Base-by-base conservation (phyloP, 2,797 vertebrate species). In the Gambelia wislizenii region DNA sequence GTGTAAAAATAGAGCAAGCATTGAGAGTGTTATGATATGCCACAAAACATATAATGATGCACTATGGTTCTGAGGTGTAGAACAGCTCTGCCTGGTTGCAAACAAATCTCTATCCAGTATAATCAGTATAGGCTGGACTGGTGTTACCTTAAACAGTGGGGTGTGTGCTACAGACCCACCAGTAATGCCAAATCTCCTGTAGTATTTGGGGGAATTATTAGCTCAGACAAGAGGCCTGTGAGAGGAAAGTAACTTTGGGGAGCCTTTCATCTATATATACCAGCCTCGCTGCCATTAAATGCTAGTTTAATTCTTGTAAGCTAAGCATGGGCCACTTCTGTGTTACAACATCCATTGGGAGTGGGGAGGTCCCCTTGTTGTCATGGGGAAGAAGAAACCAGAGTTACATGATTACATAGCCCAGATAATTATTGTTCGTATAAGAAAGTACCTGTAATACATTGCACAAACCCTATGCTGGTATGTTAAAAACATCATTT, bases 361-460 rank as follows among this genome's bases (percentile, higher is more conserved):
- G 44, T 1, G 42, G 25, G 74, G 22, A 44, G 30, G 49, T 67
- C 27, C 56, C 44, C 30, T 83, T 42, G 82, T 83, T 83, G 42
- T 75, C 70, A 56, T 59, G 52, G 25, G 20, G n/a, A 83, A 76
- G n/a, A 56, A 22, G 20, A 76, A 76, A 10, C 27, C 56, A 47
- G 42, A 86, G 39, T 49, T 59, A 44, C 75, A 39, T 36, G 90
- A 9, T 70, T 90, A 49, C 42, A 61, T 89, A 89, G 85, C 91
- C 89, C 89, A 92, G 89, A 92, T 84, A 82, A 18, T 86, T 1
- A 18, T 20, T 89, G 92, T 95, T 96, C 95, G 93, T 86, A 89
- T 91, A 92, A 89, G 87, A 69, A 0, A 90, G 84, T 89, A n/a
- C n/a, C n/a, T n/a, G n/a, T n/a, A 92, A 94, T 93, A 88, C 89